Evolutionary conservation across 2,888 invertebrate species (phyloP).

Genomic region (Diarsia rubi): DNA sequence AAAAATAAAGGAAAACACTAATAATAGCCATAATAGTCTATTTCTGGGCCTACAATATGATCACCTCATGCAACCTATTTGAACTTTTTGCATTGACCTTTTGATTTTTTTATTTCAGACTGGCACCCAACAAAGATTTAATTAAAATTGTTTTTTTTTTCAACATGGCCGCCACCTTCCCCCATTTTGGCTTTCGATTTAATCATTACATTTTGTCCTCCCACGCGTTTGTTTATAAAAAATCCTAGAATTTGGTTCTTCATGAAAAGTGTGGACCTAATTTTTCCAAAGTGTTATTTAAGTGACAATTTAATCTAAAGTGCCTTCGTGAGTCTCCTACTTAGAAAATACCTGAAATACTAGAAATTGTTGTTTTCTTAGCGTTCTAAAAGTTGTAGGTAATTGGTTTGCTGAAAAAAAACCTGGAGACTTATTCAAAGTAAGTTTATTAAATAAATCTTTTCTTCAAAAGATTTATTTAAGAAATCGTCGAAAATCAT

Average conservation of each 20-base stretch:
- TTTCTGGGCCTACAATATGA: neutral
- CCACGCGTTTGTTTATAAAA: conserved; percentile 21
- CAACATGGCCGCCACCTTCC: conserved; percentile 22
- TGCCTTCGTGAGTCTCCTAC: neutral
- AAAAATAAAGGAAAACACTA: too few relatives aligned
- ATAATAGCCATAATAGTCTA: too few relatives aligned
- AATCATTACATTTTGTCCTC: conserved; percentile 20
- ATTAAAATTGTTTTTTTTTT: conserved; percentile 63
- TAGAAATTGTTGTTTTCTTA: neutral
- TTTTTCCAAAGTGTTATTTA: neutral
- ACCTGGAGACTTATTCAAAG: neutral
- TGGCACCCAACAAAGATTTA: conserved; percentile 45
- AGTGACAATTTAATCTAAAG: neutral
- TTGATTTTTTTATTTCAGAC: conserved; percentile 1
- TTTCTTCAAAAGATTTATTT: too few relatives aligned
- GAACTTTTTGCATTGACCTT: neutral
- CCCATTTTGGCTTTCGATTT: conserved; percentile 52
- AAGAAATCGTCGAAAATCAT: too few relatives aligned
- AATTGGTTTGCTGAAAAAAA: neutral
- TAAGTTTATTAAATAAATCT: neutral
- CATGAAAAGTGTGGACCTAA: neutral
- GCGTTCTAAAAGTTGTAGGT: neutral
- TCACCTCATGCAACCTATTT: neutral
- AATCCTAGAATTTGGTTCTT: neutral
- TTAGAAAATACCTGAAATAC: neutral